Conservation (phyloP, 2,113 vertebrate genomes). For the Erythrocercus mccallii region DNA sequence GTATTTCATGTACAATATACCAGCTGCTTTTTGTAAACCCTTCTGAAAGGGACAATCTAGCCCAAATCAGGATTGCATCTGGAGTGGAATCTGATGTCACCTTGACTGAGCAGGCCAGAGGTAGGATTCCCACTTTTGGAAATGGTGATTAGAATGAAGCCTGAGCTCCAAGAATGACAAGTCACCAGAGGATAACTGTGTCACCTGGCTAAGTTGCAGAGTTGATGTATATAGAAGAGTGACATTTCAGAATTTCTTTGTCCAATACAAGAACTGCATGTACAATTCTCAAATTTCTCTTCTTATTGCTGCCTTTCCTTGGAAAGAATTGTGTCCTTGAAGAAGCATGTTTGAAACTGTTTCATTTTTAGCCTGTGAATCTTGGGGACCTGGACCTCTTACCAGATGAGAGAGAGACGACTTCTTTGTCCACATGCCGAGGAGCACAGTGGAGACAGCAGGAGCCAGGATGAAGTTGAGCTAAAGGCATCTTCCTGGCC, state of each 20-base stretch:
- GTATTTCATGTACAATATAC: background rate
- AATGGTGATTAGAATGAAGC: background rate
- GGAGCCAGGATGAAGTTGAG: background rate
- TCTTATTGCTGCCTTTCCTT: background rate
- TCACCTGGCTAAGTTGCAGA: background rate
- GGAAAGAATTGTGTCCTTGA: background rate
- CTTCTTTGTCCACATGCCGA: fast-evolving
- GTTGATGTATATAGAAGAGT: background rate
- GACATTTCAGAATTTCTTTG: background rate
- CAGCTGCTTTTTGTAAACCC: background rate
- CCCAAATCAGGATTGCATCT: background rate
- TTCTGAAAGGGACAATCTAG: background rate
- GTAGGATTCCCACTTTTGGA: background rate
- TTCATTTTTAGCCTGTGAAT: background rate
- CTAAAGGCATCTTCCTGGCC: background rate
- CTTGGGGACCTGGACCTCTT: background rate
- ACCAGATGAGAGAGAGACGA: background rate
- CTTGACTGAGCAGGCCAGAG: background rate
- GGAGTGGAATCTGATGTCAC: background rate
- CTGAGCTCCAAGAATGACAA: background rate
- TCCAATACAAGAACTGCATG: background rate
- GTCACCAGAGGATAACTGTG: background rate
- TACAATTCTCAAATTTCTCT: background rate
- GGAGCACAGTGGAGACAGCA: background rate
- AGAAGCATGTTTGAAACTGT: background rate